Evolutionary conservation across 2,797 vertebrate genomes (phyloP).

Genomic region (Parambassis ranga): DNA sequence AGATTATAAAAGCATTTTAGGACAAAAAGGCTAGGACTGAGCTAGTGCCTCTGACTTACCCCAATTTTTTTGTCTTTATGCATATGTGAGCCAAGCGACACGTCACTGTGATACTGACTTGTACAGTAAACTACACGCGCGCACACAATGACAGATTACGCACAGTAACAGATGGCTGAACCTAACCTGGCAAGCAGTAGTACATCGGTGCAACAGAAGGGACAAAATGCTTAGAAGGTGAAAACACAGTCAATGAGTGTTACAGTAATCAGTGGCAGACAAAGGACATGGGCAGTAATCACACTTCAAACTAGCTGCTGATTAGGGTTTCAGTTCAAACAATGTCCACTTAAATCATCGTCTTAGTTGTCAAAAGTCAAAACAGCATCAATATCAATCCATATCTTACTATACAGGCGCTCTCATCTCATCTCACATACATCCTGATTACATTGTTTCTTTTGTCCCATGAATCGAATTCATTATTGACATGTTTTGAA

Average conservation of each 20-base stretch:
- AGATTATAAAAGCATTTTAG: no score
- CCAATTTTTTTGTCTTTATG: constrained; percentile 16
- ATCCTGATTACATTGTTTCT: background rate
- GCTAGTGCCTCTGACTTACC: background rate
- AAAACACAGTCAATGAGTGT: constrained; percentile 20
- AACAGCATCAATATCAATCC: no score
- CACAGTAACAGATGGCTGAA: constrained; percentile 53
- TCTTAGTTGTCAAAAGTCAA: background rate
- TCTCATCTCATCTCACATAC: background rate
- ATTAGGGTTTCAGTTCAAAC: background rate
- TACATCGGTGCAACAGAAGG: constrained; percentile 34
- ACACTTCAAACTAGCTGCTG: background rate
- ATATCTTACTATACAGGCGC: no score
- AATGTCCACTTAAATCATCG: background rate
- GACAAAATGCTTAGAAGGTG: constrained; percentile 41
- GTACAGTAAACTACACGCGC: constrained; percentile 22
- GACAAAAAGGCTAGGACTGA: no score
- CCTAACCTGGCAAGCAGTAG: constrained; percentile 41
- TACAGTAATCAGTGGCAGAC: constrained; percentile 21
- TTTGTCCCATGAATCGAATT: constrained; percentile 4
- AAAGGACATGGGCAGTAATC: background rate
- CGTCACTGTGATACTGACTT: constrained; percentile 35
- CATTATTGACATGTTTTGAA: background rate
- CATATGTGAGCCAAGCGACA: constrained; percentile 39
- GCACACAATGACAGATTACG: constrained; percentile 24